A percentile compares a stretch with the other conserved stretches of the same genome.
Conservation (phyloP, 2,888 invertebrate species). For the Drosophila buzzatii region DNA sequence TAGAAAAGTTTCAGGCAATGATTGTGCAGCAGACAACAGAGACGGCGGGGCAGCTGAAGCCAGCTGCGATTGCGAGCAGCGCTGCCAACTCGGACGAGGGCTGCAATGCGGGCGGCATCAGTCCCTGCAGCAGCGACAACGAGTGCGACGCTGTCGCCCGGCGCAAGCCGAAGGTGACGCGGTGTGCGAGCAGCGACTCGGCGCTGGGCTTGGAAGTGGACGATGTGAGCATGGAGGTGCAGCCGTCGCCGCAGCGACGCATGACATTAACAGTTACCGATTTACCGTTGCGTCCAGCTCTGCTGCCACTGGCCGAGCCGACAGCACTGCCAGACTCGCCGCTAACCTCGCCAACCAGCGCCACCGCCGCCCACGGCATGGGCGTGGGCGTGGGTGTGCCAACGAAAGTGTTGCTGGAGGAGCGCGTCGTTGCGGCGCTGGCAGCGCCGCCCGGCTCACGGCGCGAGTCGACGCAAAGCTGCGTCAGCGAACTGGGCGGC, state of each 20-base stretch:
- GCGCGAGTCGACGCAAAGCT: constrained; percentile 85
- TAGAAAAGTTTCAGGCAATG: constrained; percentile 69
- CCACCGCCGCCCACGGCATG: constrained; percentile 5
- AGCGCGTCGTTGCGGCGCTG: constrained; percentile 86
- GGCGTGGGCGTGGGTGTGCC: constrained; percentile 64
- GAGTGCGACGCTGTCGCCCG: constrained; percentile 52
- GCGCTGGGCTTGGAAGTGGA: constrained; percentile 84
- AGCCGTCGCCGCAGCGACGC: constrained; percentile 69
- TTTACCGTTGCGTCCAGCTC: constrained; percentile 83
- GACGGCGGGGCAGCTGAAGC: constrained; percentile 40
- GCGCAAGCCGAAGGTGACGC: constrained; percentile 81
- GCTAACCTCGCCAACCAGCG: constrained; percentile 61
- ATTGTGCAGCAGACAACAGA: constrained; percentile 53
- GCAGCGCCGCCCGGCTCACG: constrained; percentile 84
- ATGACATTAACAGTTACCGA: constrained; percentile 85
- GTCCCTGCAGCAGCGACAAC: constrained; percentile 83
- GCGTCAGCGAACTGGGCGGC: constrained; percentile 85
- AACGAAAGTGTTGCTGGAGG: constrained; percentile 87
- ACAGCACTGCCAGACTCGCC: constrained; percentile 83
- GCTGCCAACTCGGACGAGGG: constrained; percentile 83
- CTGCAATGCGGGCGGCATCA: constrained; percentile 79
- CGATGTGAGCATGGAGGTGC: constrained; percentile 63
- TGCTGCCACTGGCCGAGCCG: constrained; percentile 84
- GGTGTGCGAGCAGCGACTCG: constrained; percentile 85
- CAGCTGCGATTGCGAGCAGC: constrained; percentile 44